Percentiles rank a stretch among this genome's conserved stretches.
Conservation (phyloP, 2,888 invertebrate genomes). For the Amblyteles armatorius region DNA sequence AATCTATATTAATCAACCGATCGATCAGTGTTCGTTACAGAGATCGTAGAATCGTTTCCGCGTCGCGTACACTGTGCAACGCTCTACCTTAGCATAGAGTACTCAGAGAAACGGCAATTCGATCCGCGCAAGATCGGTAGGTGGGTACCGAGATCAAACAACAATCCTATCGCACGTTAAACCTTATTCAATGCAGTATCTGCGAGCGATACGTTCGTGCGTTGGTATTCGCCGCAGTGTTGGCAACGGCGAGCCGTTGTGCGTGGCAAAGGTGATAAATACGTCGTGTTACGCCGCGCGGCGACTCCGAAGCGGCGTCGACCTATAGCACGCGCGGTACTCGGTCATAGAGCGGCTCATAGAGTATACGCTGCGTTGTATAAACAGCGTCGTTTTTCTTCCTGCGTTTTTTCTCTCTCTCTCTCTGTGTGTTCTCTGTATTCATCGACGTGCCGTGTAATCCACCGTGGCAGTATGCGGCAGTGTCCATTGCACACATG, state of each 20-base stretch:
- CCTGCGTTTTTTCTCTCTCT: conserved; percentile 7
- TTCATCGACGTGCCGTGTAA: conserved; percentile 39
- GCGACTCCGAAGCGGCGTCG: conserved; percentile 1
- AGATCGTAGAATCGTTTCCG: conserved; percentile 33
- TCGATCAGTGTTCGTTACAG: conserved; percentile 6
- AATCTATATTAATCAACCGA: background rate
- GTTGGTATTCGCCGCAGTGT: conserved; percentile 1
- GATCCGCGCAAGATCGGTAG: conserved; percentile 29
- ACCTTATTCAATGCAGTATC: conserved; percentile 18
- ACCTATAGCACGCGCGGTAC: background rate
- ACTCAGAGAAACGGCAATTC: conserved; percentile 39
- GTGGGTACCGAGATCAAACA: conserved; percentile 24
- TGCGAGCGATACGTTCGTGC: conserved; percentile 10
- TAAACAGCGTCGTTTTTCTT: conserved; percentile 46
- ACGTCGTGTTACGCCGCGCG: conserved; percentile 38
- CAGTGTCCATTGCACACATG: conserved; percentile 6
- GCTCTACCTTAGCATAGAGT: background rate
- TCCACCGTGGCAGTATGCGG: background rate
- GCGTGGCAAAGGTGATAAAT: conserved; percentile 51
- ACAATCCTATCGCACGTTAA: conserved; percentile 42
- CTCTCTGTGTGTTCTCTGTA: background rate
- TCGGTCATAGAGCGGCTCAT: conserved; percentile 28
- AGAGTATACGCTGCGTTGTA: conserved; percentile 15
- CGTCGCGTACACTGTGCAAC: conserved; percentile 9
- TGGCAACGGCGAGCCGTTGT: background rate